Conservation (phyloP, 2,888 invertebrate species). For the Coenonympha glycerion region DNA sequence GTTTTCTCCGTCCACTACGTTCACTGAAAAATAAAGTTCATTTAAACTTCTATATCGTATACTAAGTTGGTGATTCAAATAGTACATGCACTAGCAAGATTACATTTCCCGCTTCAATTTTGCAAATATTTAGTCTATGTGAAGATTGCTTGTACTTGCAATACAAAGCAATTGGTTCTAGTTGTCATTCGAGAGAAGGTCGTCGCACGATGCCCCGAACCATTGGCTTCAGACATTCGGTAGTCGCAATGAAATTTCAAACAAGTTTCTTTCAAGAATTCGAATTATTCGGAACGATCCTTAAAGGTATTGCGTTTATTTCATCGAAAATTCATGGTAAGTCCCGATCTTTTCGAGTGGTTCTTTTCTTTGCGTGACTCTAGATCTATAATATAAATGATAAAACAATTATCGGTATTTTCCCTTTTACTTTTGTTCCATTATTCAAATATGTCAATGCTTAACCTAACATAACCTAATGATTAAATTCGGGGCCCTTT, state of each 20-base stretch:
- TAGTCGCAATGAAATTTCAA: constrained; percentile 32
- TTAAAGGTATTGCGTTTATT: constrained; percentile 35
- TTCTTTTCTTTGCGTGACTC: constrained; percentile 39
- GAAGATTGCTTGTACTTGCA: constrained; percentile 46
- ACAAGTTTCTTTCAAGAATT: constrained; percentile 31
- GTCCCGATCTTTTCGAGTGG: constrained; percentile 35
- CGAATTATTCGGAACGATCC: constrained; percentile 30
- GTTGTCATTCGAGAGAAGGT: constrained; percentile 37
- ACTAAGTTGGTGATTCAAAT: not conserved
- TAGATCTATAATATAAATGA: constrained; percentile 48
- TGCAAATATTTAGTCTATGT: constrained; percentile 43
- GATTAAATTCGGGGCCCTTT: too few relatives aligned
- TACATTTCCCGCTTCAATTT: constrained; percentile 40
- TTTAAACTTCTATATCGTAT: not conserved
- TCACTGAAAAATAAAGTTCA: constrained; percentile 72
- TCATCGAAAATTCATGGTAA: constrained; percentile 35
- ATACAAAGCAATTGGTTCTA: constrained; percentile 49
- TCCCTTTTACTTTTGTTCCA: constrained; percentile 51
- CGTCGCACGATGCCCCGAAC: constrained; percentile 33
- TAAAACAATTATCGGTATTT: constrained; percentile 57
- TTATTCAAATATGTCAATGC: constrained; percentile 48
- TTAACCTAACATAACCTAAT: too few relatives aligned
- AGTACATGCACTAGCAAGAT: constrained; percentile 17
- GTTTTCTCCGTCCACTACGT: constrained; percentile 91
- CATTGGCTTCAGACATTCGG: constrained; percentile 37